These are phyloP conservation scores for Octopus sinensis DNA, from an alignment of 1,140 invertebrate species.

Conservation along the genomic window DNA sequence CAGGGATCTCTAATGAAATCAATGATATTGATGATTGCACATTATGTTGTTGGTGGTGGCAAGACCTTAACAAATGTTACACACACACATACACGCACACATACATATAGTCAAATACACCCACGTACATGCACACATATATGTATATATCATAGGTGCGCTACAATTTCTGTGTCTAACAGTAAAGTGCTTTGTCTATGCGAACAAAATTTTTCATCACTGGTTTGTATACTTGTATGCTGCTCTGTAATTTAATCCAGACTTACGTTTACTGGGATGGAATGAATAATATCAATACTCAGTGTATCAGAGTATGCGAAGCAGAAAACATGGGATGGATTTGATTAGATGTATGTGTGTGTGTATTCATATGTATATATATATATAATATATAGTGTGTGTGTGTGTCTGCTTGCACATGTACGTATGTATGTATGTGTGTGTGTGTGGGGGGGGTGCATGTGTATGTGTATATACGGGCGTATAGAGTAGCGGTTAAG, in stretches of 20 bases:
- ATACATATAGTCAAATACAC: slow-evolving; percentile 7
- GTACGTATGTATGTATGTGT: neutral
- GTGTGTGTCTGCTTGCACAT: neutral
- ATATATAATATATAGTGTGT: neutral
- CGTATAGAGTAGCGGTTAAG: too few relatives aligned
- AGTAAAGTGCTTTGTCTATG: too few relatives aligned
- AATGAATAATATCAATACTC: too few relatives aligned
- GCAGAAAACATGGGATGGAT: neutral
- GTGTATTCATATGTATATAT: neutral
- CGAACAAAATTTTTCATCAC: too few relatives aligned
- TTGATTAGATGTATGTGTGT: neutral
- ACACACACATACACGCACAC: slow-evolving; percentile 20
- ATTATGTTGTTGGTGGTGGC: too few relatives aligned
- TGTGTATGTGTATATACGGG: neutral
- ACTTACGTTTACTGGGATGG: too few relatives aligned
- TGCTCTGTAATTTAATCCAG: too few relatives aligned
- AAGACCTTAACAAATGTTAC: neutral
- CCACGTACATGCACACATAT: neutral
- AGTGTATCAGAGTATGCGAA: too few relatives aligned
- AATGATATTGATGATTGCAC: too few relatives aligned
- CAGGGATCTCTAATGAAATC: too few relatives aligned
- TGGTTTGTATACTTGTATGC: too few relatives aligned
- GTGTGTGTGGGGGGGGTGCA: neutral
- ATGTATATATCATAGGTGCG: neutral
- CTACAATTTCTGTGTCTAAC: too few relatives aligned